Evolutionary conservation across 2,888 invertebrate genomes (phyloP).

Genomic region (Drosophila pegasa): DNA sequence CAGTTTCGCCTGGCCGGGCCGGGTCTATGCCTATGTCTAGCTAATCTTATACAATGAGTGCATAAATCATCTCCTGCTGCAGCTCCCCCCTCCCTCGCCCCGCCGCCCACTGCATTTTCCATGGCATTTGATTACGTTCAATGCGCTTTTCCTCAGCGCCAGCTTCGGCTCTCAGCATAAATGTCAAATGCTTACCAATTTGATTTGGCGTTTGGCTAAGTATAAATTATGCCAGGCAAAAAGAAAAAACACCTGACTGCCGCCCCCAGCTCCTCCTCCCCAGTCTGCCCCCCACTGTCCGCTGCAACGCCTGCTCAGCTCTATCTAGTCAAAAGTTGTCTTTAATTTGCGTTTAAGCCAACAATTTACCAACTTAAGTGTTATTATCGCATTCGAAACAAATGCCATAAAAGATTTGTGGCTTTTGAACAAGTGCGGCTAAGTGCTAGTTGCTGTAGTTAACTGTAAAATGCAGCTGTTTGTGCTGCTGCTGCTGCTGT

Average conservation of each 20-base stretch:
- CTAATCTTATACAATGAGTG: slow-evolving; percentile 41
- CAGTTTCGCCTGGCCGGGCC: slow-evolving; percentile 55
- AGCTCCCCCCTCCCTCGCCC: slow-evolving; percentile 2
- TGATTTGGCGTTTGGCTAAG: slow-evolving; percentile 76
- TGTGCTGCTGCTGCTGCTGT: slow-evolving; percentile 13
- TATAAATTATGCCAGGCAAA: slow-evolving; percentile 69
- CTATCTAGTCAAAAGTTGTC: slow-evolving; percentile 52
- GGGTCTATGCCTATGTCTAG: slow-evolving; percentile 17
- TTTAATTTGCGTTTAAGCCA: slow-evolving; percentile 71
- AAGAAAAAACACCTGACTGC: slow-evolving; percentile 40
- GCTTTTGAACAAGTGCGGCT: slow-evolving; percentile 65
- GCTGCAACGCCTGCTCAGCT: background rate
- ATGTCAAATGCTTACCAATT: slow-evolving; percentile 78
- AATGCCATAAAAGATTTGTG: slow-evolving; percentile 74
- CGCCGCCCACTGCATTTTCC: slow-evolving; percentile 45
- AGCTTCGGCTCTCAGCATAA: slow-evolving; percentile 57
- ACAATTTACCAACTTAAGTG: slow-evolving; percentile 75
- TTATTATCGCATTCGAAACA: slow-evolving; percentile 75
- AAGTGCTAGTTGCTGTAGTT: slow-evolving; percentile 69
- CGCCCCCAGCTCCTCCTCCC: background rate
- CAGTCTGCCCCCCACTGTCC: slow-evolving; percentile 1
- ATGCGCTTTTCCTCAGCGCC: slow-evolving; percentile 34
- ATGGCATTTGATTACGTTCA: slow-evolving; percentile 57
- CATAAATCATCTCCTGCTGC: slow-evolving; percentile 55
- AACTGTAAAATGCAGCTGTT: slow-evolving; percentile 37